These are phyloP conservation scores for Marronus borbonicus DNA, from an alignment of 2,888 invertebrate species.

Conservation along the genomic window DNA sequence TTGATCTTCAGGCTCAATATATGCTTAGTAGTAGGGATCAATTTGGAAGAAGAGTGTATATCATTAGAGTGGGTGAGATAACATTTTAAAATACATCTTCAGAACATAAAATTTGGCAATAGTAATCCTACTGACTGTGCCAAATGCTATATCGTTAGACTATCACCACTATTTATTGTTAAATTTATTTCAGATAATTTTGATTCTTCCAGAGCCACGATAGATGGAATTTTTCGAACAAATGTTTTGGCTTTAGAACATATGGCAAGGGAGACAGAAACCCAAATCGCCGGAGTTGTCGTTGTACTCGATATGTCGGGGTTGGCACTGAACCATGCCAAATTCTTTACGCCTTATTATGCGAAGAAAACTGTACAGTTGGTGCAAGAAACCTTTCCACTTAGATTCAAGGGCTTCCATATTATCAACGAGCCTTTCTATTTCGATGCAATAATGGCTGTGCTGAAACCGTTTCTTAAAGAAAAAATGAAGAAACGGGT, in stretches of 20 bases:
- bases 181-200: conserved; percentile 67
- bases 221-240: conserved; percentile 72
- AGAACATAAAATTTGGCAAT: not conserved
- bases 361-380: conserved; percentile 70
- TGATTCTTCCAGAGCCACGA: conserved; percentile 69
- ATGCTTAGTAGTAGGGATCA: conserved; percentile 68
- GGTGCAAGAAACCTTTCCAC: conserved; percentile 72
- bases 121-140: too few relatives aligned
- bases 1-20: conserved; percentile 69
- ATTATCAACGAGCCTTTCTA: conserved; percentile 71
- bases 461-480: conserved; percentile 87
- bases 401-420: conserved; percentile 71
- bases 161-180: conserved; percentile 12
- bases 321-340: conserved; percentile 71
- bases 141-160: not conserved
- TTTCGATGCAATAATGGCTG: conserved; percentile 73
- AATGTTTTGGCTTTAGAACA: conserved; percentile 73
- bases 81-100: not conserved
- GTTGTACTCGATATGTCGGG: conserved; percentile 69
- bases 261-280: conserved; percentile 72
- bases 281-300: conserved; percentile 75
- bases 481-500: conserved; percentile 86
- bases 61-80: conserved; percentile 69
- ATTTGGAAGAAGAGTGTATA: conserved; percentile 68
- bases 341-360: conserved; percentile 72